Conservation (phyloP, 2,888 invertebrate genomes). For the Gastrophysa polygoni region DNA sequence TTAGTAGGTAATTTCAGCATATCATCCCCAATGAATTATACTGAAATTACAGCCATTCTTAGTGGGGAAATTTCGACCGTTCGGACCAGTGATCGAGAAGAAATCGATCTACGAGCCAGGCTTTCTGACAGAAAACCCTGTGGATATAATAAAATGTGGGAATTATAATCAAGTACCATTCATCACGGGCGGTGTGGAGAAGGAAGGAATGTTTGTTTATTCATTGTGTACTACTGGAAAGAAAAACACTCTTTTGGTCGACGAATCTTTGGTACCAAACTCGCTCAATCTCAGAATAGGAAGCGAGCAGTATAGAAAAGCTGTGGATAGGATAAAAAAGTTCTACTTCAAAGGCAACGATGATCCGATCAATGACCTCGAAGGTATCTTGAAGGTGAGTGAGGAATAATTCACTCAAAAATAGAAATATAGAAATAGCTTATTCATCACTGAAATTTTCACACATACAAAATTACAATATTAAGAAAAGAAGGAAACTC, state of each 20-base stretch:
- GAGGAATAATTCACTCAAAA: neutral
- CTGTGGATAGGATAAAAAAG: conserved; percentile 40
- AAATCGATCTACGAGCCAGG: conserved; percentile 38
- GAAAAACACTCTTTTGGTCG: conserved; percentile 32
- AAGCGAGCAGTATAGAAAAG: conserved; percentile 34
- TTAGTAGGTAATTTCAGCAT: too few relatives aligned
- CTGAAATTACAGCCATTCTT: conserved; percentile 22
- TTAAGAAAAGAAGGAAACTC: too few relatives aligned
- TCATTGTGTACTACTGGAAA: conserved; percentile 14
- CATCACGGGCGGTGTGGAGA: conserved; percentile 50
- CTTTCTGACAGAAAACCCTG: conserved; percentile 48
- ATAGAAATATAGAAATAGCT: conserved; percentile 7
- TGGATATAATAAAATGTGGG: conserved; percentile 46
- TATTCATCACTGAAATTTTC: too few relatives aligned
- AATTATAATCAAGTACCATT: conserved; percentile 52
- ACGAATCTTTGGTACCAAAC: conserved; percentile 41
- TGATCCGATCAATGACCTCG: conserved; percentile 33
- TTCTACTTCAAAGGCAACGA: conserved; percentile 47
- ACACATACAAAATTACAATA: too few relatives aligned
- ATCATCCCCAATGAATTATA: too few relatives aligned
- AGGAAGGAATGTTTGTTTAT: conserved; percentile 49
- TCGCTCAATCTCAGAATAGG: conserved; percentile 42
- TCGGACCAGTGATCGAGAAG: conserved; percentile 44
- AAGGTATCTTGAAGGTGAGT: conserved; percentile 47
- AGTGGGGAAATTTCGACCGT: conserved; percentile 28